Percentiles rank a stretch among this genome's conserved stretches.
These are phyloP conservation scores for Ceyx margarethae DNA, from an alignment of 2,113 vertebrate species.

Conservation along the genomic window DNA sequence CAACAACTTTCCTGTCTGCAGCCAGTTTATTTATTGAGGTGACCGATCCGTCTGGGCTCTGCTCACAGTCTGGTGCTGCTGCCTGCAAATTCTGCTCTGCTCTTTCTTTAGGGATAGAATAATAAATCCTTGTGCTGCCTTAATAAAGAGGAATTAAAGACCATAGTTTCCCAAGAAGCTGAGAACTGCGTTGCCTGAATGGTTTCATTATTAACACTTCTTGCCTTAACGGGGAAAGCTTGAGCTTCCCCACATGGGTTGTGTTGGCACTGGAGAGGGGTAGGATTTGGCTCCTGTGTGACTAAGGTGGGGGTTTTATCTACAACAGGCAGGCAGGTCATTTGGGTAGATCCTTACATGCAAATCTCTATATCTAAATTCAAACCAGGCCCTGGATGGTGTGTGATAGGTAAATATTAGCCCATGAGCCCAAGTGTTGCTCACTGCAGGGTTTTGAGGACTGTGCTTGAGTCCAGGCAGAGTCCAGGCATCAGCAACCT, in stretches of 20 bases:
- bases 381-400: not conserved
- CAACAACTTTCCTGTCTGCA: slow-evolving; percentile 10
- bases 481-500: not conserved
- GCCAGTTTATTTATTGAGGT: not conserved
- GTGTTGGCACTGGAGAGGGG: not conserved
- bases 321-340: not conserved
- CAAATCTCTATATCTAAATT: not conserved
- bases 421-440: not conserved
- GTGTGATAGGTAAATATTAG: not conserved
- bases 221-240: not conserved
- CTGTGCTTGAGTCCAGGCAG: not conserved
- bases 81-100: not conserved
- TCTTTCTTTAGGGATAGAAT: not conserved
- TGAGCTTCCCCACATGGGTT: not conserved
- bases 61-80: not conserved
- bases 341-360: not conserved
- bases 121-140: slow-evolving; percentile 9
- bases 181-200: not conserved
- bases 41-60: not conserved
- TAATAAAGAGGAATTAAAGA: not conserved
- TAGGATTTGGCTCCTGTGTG: not conserved
- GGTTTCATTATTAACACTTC: not conserved
- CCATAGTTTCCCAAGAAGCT: not conserved
- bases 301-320: not conserved
- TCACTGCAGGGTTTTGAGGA: not conserved